These are phyloP conservation scores for Acanthosepion lycidas DNA, from an alignment of 2,888 invertebrate genomes.

Conservation along the genomic window DNA sequence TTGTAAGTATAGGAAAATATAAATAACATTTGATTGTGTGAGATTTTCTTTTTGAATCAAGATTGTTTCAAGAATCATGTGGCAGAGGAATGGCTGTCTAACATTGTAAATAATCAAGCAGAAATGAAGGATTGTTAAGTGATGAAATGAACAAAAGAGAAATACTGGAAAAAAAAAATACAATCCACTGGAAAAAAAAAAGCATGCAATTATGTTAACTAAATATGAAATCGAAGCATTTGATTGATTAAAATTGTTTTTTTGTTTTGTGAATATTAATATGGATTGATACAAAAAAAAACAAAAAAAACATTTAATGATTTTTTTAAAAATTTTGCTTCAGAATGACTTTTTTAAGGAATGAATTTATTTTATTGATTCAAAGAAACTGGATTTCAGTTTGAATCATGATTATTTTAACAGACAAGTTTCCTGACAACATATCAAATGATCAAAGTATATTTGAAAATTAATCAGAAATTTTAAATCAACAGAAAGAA, in stretches of 20 bases:
- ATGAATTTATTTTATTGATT: no score
- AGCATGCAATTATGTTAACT: no score
- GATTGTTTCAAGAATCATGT: background rate
- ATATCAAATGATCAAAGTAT: no score
- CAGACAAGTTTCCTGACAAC: no score
- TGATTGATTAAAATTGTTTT: conserved; percentile 20
- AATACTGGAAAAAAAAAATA: background rate
- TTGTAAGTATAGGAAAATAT: background rate
- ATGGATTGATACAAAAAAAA: background rate
- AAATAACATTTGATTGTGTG: background rate
- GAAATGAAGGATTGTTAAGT: background rate
- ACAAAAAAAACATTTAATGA: no score
- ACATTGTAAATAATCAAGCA: no score
- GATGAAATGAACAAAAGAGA: background rate
- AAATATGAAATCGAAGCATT: background rate
- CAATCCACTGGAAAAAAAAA: background rate
- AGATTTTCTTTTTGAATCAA: background rate
- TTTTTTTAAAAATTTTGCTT: background rate
- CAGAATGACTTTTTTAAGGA: background rate
- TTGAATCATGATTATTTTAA: no score
- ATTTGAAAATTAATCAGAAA: no score
- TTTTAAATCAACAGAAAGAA: no score
- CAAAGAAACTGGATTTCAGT: no score
- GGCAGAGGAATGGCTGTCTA: background rate
- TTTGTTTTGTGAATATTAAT: background rate